phyloP scores from a whole-genome alignment of 1,140 invertebrate genomes.

The Macrobrachium nipponense region DNA sequence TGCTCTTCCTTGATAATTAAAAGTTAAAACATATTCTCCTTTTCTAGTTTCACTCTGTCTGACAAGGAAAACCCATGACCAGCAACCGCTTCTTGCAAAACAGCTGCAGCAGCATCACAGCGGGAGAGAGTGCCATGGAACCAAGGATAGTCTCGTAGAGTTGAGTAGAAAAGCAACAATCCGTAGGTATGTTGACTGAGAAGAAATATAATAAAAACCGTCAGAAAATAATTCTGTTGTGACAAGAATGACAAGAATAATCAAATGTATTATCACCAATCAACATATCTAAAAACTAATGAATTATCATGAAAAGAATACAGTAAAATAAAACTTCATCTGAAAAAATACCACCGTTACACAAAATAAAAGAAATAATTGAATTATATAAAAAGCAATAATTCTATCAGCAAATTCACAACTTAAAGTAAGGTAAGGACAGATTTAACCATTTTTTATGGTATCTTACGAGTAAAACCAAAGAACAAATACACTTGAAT shows the following conservation, averaged over 20 bases:
- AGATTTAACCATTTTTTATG: too few species aligned
- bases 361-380: too few species aligned
- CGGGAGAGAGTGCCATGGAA: slow-evolving; percentile 95
- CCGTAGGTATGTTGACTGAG: slow-evolving; percentile 66
- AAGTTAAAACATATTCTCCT: slow-evolving; percentile 97
- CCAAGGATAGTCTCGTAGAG: slow-evolving; percentile 91
- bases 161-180: slow-evolving; percentile 79
- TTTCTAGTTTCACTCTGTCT: slow-evolving; percentile 95
- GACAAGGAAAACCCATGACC: slow-evolving; percentile 94
- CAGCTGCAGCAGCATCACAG: slow-evolving; percentile 89
- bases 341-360: too few species aligned
- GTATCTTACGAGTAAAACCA: too few species aligned
- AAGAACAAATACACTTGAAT: too few species aligned
- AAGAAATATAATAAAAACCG: slow-evolving; percentile 17
- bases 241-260: not conserved
- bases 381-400: too few species aligned
- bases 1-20: slow-evolving; percentile 93
- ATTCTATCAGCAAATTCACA: too few species aligned
- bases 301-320: too few species aligned
- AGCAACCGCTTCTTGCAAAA: slow-evolving; percentile 86
- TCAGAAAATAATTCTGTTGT: slow-evolving; percentile 14
- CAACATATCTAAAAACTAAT: too few species aligned
- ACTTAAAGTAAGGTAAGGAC: too few species aligned
- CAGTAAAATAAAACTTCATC: too few species aligned
- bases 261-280: too few species aligned